Evolutionary conservation across 2,888 invertebrate species (phyloP), one percentile per base, ranked within the genome.

Genomic region (Desoria tigrina): DNA sequence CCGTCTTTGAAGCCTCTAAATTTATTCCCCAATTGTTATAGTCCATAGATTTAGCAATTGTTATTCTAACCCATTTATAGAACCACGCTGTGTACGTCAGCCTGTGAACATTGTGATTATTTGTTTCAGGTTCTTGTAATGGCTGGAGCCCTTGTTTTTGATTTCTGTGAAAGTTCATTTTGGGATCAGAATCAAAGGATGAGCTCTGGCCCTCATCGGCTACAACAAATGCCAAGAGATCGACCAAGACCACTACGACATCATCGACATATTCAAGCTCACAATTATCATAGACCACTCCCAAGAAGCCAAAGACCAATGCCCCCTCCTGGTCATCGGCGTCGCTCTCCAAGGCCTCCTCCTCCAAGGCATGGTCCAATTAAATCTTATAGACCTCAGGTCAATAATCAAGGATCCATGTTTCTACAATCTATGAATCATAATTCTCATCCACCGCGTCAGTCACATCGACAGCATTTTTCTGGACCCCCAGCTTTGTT

Each of bases 301-400:
- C 37, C n/a, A 39, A 23, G 39, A 37, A 37, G 4, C 3, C 57
- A 39, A 4, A 18, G 39, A 24, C 51, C 42, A 6, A 14, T 32
- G 24, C 65, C 49, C 14, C 63, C 54, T 24, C 65, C 62, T 32
- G 55, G 54, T 39, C 63, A 66, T 56, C 63, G 54, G 3, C 26
- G 68, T 16, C 45, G 60, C 45, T 7, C 59, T 63, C 27, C 72
- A 71, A 21, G 21, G 4, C 24, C 26, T 58, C 65, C 71, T 45
- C 66, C 68, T 16, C 61, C 66, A 55, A 59, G 63, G 23, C 51
- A 58, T 37, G 56, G 32, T 45, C 37, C 37, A 23, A 66, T 54
- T 42, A 42, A 24, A 14, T 16, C 57, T 6, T 28, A 26, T 42
- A 26, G 32, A 42, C 11, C 14, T 16, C 39, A 6, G 21, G 11